Conservation (phyloP, 2,113 vertebrate species). For the Loxodonta africana region DNA sequence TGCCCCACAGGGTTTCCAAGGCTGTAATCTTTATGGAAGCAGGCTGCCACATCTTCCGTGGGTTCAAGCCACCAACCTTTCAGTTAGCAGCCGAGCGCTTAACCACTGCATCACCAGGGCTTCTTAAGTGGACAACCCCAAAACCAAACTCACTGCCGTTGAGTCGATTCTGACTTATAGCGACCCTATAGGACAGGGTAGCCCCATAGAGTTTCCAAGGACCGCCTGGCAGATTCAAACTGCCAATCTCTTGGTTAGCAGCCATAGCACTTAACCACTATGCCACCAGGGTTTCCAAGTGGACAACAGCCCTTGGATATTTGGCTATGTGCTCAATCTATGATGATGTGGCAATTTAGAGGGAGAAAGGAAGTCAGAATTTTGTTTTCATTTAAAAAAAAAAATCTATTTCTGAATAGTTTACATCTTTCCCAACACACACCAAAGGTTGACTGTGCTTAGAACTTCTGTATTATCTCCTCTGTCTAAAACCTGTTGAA, state of each 20-base stretch:
- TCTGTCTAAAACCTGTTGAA: constrained; percentile 1
- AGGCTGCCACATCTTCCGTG: too few species aligned
- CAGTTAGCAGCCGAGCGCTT: too few species aligned
- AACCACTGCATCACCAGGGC: too few species aligned
- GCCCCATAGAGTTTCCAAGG: background rate
- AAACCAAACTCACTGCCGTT: too few species aligned
- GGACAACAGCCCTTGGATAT: background rate
- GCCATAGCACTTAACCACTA: background rate
- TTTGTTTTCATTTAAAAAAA: background rate
- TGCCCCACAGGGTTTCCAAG: background rate
- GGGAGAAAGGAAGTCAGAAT: background rate
- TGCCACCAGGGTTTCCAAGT: background rate
- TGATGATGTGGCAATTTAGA: background rate
- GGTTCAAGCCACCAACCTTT: too few species aligned
- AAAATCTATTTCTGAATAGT: background rate
- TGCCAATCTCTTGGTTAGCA: background rate
- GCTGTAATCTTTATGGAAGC: too few species aligned
- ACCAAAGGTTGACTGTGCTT: background rate
- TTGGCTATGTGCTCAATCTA: background rate
- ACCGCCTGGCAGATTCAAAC: background rate
- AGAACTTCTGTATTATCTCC: background rate
- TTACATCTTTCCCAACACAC: background rate
- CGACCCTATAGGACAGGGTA: background rate
- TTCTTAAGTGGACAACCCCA: too few species aligned
- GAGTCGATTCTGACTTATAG: too few species aligned